These are phyloP conservation scores for Halotydeus destructor DNA, from an alignment of 1,140 invertebrate species.

Conservation along the genomic window DNA sequence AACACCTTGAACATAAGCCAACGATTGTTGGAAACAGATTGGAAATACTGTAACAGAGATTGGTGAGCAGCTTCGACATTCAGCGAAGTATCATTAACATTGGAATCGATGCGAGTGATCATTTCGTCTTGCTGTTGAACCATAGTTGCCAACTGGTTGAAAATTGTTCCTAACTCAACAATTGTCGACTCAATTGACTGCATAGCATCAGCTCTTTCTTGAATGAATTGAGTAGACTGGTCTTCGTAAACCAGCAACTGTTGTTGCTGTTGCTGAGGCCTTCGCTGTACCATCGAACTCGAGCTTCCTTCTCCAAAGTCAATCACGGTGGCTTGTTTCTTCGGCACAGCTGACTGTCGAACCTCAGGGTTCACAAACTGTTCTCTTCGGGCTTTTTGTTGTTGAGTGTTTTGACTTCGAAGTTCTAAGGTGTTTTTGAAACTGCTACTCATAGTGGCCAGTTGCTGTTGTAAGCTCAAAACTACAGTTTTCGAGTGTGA, in stretches of 20 bases:
- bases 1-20: slow-evolving; percentile 99
- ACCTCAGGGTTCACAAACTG: slow-evolving; percentile 51
- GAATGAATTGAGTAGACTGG: slow-evolving; percentile 56
- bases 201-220: slow-evolving; percentile 87
- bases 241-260: slow-evolving; percentile 13
- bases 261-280: slow-evolving; percentile 5
- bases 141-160: slow-evolving; percentile 92
- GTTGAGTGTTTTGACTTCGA: slow-evolving; percentile 78
- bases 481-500: slow-evolving; percentile 92
- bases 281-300: slow-evolving; percentile 31
- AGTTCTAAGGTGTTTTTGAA: slow-evolving; percentile 85
- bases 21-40: slow-evolving; percentile 85
- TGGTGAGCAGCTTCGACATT: slow-evolving; percentile 94
- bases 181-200: slow-evolving; percentile 98
- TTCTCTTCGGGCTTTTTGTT: slow-evolving; percentile 76
- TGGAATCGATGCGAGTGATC: slow-evolving; percentile 74
- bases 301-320: slow-evolving; percentile 23
- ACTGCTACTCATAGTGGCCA: slow-evolving; percentile 87
- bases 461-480: slow-evolving; percentile 73
- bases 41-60: slow-evolving; percentile 95
- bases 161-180: slow-evolving; percentile 94
- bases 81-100: slow-evolving; percentile 81
- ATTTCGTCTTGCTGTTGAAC: slow-evolving; percentile 98
- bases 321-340: slow-evolving; percentile 9
- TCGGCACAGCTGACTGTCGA: slow-evolving; percentile 12